Evolutionary conservation across 2,888 invertebrate species (phyloP), one percentile per base, ranked within the genome.

Genomic region (Cetonia aurata): DNA sequence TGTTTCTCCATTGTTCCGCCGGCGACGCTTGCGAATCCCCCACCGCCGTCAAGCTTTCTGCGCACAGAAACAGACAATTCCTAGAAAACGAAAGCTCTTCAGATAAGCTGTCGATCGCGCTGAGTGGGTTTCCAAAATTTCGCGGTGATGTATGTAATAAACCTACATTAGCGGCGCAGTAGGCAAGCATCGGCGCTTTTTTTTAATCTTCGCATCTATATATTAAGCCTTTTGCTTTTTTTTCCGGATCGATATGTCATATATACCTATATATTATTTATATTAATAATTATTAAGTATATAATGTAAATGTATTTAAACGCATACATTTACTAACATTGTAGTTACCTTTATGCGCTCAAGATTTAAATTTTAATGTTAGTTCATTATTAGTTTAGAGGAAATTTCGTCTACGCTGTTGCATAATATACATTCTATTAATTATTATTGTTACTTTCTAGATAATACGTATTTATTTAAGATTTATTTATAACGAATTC

Each of bases 31-130:
- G 62, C 50, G 62, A 65, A 17, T 48, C 62, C 50, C 50, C 48
- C 48, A 48, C 62, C 46, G 37, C 62, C 12, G 48, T 37, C 62
- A 50, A 65, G 62, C 46, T 46, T 46, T 52, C 37, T 37, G 37
- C 31, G 60, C 62, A 48, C 62, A 50, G 62, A 52, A 65, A 15
- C 41, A 25, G 60, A 33, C 50, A 37, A 65, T 65, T 65, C 62
- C 37, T 50, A 37, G 62, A 65, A 65, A 50, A 65, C 50, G 62
- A 65, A 65, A 65, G 50, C 62, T 65, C 62, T 65, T 65, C 62
- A 48, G 62, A 50, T 50, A 50, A 50, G 50, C 10, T 65, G 50
- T 62, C 50, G 48, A 62, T 17, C 37, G 50, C 13, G 37, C 19
- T 50, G 12, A 50, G 17, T 50, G n/a, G 15, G 41, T 65, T 50